A percentile compares a stretch with the other conserved stretches of the same genome.
phyloP scores from a whole-genome alignment of 2,113 vertebrate genomes.

The Thermophis baileyi region DNA sequence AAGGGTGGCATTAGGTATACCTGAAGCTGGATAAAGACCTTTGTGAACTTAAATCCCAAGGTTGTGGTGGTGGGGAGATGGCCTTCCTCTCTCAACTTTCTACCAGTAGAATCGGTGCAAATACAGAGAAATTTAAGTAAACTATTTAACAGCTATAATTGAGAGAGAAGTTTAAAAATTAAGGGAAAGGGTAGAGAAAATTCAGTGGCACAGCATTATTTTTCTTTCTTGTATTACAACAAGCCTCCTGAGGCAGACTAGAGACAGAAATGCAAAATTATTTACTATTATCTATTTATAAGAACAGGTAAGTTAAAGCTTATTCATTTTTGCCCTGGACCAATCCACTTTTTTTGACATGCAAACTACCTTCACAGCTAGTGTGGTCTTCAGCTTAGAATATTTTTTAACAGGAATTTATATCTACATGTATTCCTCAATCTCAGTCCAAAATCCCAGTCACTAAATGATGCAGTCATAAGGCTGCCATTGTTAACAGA shows the following conservation, averaged over 20 bases:
- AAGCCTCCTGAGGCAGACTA: background rate
- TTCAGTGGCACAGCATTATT: background rate
- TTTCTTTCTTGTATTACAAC: background rate
- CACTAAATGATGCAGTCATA: background rate
- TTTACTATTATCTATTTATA: background rate
- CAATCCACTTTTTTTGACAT: background rate
- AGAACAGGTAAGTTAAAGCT: background rate
- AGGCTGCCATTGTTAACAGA: background rate
- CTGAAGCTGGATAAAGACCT: accelerated
- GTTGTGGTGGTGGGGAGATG: background rate
- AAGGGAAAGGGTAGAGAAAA: background rate
- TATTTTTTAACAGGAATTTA: background rate
- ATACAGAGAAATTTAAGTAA: background rate
- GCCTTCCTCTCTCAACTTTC: too few species aligned
- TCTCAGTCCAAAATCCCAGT: background rate
- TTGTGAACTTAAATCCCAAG: background rate
- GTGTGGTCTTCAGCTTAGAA: background rate
- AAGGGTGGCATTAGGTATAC: background rate
- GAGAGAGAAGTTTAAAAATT: background rate
- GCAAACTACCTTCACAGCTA: background rate
- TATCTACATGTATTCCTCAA: background rate
- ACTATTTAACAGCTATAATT: background rate
- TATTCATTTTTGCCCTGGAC: background rate
- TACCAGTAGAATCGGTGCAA: background rate
- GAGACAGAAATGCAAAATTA: background rate